These are phyloP conservation scores for Nasonia vitripennis DNA, from an alignment of 1,140 invertebrate species.

Conservation along the genomic window DNA sequence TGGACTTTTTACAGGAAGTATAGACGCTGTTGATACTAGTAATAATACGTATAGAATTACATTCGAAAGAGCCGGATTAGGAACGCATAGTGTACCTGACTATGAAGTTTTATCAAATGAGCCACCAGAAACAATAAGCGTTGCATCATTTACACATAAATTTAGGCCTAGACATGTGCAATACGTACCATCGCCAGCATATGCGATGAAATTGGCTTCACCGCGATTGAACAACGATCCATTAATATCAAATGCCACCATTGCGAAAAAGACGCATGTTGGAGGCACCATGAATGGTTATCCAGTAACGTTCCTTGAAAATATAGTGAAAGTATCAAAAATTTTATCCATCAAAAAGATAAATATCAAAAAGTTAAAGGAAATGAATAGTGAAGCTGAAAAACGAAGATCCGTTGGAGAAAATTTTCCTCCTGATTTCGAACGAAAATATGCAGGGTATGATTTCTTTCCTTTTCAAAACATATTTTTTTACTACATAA, in stretches of 20 bases:
- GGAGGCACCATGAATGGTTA: conserved; percentile 85
- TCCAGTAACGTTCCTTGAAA: conserved; percentile 88
- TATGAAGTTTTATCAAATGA: conserved; percentile 97
- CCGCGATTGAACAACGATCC: conserved; percentile 77
- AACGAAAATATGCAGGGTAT: conserved; percentile 89
- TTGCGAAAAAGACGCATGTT: conserved; percentile 69
- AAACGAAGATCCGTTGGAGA: conserved; percentile 88
- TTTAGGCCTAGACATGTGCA: conserved; percentile 83
- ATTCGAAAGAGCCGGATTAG: conserved; percentile 94
- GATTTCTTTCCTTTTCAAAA: conserved; percentile 28
- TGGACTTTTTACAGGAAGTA: conserved; percentile 96
- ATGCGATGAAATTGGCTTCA: conserved; percentile 74
- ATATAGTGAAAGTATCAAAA: conserved; percentile 91
- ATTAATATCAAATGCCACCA: conserved; percentile 75
- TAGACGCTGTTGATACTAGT: conserved; percentile 97
- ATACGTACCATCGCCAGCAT: conserved; percentile 77
- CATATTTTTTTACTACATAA: background rate
- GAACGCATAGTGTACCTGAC: conserved; percentile 97
- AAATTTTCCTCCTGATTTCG: conserved; percentile 88
- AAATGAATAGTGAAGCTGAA: conserved; percentile 94
- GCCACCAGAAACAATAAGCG: conserved; percentile 90
- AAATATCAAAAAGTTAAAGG: conserved; percentile 87
- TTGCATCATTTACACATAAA: conserved; percentile 89
- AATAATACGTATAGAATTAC: conserved; percentile 98
- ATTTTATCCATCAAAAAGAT: conserved; percentile 88